These are phyloP conservation scores for Pyrrhia umbra DNA, from an alignment of 2,888 invertebrate genomes.

Conservation along the genomic window DNA sequence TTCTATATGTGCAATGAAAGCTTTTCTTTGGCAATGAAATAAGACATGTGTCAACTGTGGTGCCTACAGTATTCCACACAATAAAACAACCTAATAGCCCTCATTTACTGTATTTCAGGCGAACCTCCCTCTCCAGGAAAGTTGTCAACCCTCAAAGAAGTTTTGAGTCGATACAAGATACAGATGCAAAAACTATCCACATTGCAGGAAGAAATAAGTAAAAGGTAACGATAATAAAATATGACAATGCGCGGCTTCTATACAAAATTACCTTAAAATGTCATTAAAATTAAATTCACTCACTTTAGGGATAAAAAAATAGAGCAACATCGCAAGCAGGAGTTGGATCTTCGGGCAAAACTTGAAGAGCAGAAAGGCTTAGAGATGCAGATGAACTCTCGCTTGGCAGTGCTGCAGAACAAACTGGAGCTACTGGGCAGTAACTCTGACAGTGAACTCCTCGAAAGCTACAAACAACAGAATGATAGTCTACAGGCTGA, in stretches of 20 bases:
- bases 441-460: slow-evolving; percentile 75
- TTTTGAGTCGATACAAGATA: slow-evolving; percentile 80
- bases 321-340: slow-evolving; percentile 83
- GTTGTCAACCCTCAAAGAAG: slow-evolving; percentile 82
- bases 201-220: slow-evolving; percentile 82
- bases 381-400: slow-evolving; percentile 83
- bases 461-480: slow-evolving; percentile 79
- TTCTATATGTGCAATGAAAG: no score
- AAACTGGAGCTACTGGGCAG: slow-evolving; percentile 78
- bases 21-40: no score
- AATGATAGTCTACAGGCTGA: slow-evolving; percentile 79
- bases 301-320: slow-evolving; percentile 80
- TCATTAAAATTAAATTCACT: no score
- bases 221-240: no score
- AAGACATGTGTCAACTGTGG: no score
- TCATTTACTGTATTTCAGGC: slow-evolving; percentile 64
- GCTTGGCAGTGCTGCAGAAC: slow-evolving; percentile 81
- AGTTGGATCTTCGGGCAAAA: slow-evolving; percentile 78
- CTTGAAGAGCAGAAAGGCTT: slow-evolving; percentile 83
- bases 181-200: slow-evolving; percentile 80
- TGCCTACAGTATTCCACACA: no score
- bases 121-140: slow-evolving; percentile 85
- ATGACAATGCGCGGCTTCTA: no score
- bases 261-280: not conserved
- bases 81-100: no score